Percentiles rank a stretch among this genome's conserved stretches.
Conservation (phyloP, 2,888 invertebrate species). For the Corbicula japonica region DNA sequence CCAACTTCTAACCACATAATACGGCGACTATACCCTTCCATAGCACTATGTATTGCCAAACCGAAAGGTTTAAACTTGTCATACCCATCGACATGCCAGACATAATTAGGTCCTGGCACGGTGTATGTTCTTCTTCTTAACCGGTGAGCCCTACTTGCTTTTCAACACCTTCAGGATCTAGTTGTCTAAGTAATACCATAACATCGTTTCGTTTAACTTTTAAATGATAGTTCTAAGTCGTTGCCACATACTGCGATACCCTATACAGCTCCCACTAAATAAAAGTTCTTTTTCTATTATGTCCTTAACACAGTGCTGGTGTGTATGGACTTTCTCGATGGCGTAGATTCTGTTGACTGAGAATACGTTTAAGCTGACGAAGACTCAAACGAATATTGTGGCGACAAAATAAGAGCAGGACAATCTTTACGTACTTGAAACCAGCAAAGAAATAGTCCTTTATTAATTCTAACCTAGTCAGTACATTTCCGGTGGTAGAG, state of each 20-base stretch:
- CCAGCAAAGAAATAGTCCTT: conserved; percentile 15
- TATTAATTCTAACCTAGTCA: conserved; percentile 2
- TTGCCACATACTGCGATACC: conserved; percentile 22
- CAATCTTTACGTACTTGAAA: conserved; percentile 16
- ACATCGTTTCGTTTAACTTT: too few species aligned
- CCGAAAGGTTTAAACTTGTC: conserved; percentile 35
- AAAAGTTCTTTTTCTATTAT: not conserved
- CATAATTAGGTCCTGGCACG: too few species aligned
- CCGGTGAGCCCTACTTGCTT: too few species aligned
- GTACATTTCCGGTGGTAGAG: conserved; percentile 3
- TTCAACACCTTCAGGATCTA: too few species aligned
- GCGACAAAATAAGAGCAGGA: conserved; percentile 10
- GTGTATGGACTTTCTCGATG: not conserved
- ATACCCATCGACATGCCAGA: too few species aligned
- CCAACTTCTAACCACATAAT: conserved; percentile 35
- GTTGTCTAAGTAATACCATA: too few species aligned
- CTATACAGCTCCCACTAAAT: conserved; percentile 24
- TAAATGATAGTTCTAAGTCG: conserved; percentile 3
- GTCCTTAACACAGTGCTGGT: conserved; percentile 10
- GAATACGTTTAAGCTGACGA: conserved; percentile 14
- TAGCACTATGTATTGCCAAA: conserved; percentile 26
- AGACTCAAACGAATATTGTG: conserved; percentile 15
- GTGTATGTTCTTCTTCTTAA: too few species aligned
- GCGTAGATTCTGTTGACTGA: not conserved
- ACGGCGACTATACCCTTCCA: conserved; percentile 30